Evolutionary conservation across 2,113 vertebrate species (phyloP), one percentile per base, ranked within the genome.

Genomic region (Urocolius indicus): DNA sequence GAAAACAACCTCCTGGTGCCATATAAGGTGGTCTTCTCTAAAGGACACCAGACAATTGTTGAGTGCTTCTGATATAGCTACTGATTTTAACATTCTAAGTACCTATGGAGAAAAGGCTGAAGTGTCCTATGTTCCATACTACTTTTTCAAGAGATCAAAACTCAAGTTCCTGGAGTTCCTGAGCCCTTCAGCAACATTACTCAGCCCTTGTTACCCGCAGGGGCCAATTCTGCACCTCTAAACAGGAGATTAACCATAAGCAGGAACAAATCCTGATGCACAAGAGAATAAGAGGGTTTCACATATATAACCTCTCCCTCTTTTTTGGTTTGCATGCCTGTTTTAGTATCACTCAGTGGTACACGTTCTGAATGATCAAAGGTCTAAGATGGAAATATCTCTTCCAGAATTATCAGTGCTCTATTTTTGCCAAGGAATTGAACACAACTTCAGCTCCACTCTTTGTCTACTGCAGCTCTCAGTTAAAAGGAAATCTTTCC

Each of bases 401-500:
- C 38, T 66, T 63, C 34, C 82, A 41, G 59, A 87, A 89, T 58
- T 67, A 94, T 58, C 66, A 65, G 75, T 16, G 78, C 27, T 71
- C 29, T 29, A 46, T 91, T 93, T 97, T 91, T 91, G 61, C 84
- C 77, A 86, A 81, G 55, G 75, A 92, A 87, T 38, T 7, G 52
- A 94, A 80, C 38, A 32, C 0, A 1, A 90, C 74, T 94, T 90
- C 30, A 55, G 57, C 75, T 66, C 58, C 55, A 8, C 41, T 88
- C 79, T 95, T 94, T 96, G 93, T 93, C 93, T 96, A 87, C 34
- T 14, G 89, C 67, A 88, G 75, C 75, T 93, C 86, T 87, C 84
- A 93, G 95, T 94, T 86, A 86, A 93, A 93, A 95, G 69, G 83
- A 94, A 94, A 94, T 95, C 75, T 96, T 92, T 92, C 91, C 81